Conservation (phyloP, 2,888 invertebrate genomes). For the Lepeophtheirus nordmannii region DNA sequence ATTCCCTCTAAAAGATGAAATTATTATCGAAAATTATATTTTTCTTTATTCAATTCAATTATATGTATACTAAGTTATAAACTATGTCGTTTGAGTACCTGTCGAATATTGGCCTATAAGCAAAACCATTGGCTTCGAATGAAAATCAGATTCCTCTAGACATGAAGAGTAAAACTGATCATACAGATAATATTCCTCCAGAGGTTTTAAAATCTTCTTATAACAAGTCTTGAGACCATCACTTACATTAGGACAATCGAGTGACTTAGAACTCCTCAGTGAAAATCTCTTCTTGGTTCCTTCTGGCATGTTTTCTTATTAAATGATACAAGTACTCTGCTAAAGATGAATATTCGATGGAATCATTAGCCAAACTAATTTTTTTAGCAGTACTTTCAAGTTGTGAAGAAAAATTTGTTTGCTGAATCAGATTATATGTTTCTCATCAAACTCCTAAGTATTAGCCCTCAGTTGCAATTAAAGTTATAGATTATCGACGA, state of each 20-base stretch:
- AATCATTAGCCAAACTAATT: not conserved
- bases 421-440: not conserved
- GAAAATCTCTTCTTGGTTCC: constrained; percentile 7
- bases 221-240: constrained; percentile 27
- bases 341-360: no score
- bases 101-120: constrained; percentile 43
- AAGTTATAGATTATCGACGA: no score
- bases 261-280: constrained; percentile 13
- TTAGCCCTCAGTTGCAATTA: no score
- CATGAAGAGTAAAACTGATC: constrained; percentile 37
- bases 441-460: not conserved
- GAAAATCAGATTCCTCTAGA: constrained; percentile 39
- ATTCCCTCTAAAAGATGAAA: no score
- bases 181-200: constrained; percentile 35
- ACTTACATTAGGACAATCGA: constrained; percentile 27
- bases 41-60: not conserved
- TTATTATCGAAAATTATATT: no score
- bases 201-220: constrained; percentile 30
- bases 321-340: no score
- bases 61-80: no score
- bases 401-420: not conserved
- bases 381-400: not conserved
- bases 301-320: not conserved
- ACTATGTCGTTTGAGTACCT: constrained; percentile 28
- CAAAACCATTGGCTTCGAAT: constrained; percentile 42